phyloP scores from a whole-genome alignment of 2,888 invertebrate genomes.

The Chloromyia formosa region DNA sequence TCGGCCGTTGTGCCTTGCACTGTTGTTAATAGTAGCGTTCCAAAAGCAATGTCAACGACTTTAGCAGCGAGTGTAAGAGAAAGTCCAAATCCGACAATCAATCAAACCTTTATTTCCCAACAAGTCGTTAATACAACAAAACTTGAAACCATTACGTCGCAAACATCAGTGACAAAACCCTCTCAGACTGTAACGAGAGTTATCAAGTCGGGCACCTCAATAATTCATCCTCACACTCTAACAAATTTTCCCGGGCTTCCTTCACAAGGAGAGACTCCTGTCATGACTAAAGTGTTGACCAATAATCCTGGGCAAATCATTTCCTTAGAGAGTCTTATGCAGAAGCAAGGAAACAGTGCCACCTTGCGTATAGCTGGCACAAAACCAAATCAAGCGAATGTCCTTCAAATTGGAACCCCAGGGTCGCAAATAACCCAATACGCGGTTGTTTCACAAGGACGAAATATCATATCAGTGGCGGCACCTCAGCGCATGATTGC shows the following conservation, averaged over 20 bases:
- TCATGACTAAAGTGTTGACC: slow-evolving; percentile 78
- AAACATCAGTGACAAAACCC: slow-evolving; percentile 47
- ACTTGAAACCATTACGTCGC: slow-evolving; percentile 47
- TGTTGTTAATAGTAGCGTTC: slow-evolving; percentile 33
- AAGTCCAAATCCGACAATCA: background rate
- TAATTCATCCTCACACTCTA: slow-evolving; percentile 44
- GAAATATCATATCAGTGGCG: slow-evolving; percentile 62
- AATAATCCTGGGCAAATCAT: slow-evolving; percentile 68
- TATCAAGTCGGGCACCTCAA: slow-evolving; percentile 51
- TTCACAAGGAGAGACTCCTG: slow-evolving; percentile 61
- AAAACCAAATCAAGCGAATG: slow-evolving; percentile 65
- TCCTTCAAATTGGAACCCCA: slow-evolving; percentile 65
- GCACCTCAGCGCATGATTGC: slow-evolving; percentile 56
- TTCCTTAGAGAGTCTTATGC: slow-evolving; percentile 60
- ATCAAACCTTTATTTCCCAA: slow-evolving; percentile 48
- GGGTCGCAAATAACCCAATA: slow-evolving; percentile 64
- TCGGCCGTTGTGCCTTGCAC: slow-evolving; percentile 35
- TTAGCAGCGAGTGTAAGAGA: slow-evolving; percentile 39
- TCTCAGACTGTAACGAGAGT: slow-evolving; percentile 53
- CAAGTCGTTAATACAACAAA: slow-evolving; percentile 22
- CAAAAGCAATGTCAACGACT: slow-evolving; percentile 45
- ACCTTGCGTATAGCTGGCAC: slow-evolving; percentile 65
- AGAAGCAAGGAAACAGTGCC: slow-evolving; percentile 54
- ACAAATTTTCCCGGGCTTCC: slow-evolving; percentile 46
- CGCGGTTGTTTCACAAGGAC: slow-evolving; percentile 66